Evolutionary conservation across 30 jellyfish, hydroid and myxozoan genomes (phyloP), one percentile per base, ranked within the genome.

Genomic region (Turritopsis dohrnii): DNA sequence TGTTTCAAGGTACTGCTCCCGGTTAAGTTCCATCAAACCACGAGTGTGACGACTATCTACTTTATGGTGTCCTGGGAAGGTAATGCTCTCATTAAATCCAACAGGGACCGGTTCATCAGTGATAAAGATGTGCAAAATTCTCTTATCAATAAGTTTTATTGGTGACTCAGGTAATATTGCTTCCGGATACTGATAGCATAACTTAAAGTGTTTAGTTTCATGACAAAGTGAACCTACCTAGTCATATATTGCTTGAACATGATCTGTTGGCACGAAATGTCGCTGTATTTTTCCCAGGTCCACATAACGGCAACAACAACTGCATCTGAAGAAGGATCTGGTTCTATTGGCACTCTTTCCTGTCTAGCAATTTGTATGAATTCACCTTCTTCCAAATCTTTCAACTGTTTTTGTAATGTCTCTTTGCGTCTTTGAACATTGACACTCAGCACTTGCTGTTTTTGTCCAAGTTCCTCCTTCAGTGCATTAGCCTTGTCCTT

Each of bases 1-100:
- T 18, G 18, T 54, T n/a, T 54, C 72, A 18, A 54, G n/a, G 72
- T 54, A 54, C n/a, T 54, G 18, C 72, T 54, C 72, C 18, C 72
- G 72, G 19, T 54, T 54, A 54, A 54, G 72, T n/a, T 54, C 72
- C 18, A 54, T 54, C 18, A n/a, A 18, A 16, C n/a, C n/a, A 54
- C n/a, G 72, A 18, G n/a, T n/a, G n/a, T 18, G 18, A 16, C 18
- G n/a, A 54, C 18, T 16, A 16, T 18, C 18, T 16, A 54, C 19
- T 54, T 54, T 54, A 54, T 54, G 72, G 72, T 54, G 72, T 16
- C 72, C 72, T 16, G n/a, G 72, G n/a, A 54, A 54, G n/a, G 72
- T 54, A 54, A 54, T n/a, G n/a, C 72, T 54, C n/a, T 54, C 72
- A 54, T 54, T 54, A 54, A 54, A 16, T 16, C 72, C 72, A 54